Base-by-base conservation (phyloP, 1,140 invertebrate genomes). In the Hestina assimilis region DNA sequence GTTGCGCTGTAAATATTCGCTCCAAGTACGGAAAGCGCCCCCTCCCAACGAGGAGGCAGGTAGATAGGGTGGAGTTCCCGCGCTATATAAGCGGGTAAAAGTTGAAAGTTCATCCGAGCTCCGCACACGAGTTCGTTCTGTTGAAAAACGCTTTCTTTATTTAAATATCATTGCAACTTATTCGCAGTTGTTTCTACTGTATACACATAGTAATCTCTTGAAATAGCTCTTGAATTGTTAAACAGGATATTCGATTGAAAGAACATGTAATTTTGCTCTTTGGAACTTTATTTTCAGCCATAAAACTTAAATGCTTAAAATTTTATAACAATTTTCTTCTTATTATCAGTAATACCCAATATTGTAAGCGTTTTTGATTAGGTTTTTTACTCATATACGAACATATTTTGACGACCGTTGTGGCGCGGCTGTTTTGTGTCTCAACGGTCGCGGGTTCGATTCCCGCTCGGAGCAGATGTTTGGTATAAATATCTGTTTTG, bases 1-100 rank as follows among this genome's bases (percentile, higher is more conserved):
- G 82, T 83, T 85, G 83, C 75, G 81, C 82, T 85, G 82, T 87
- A 87, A 87, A 87, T 85, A 85, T 81, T 81, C 82, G 78, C 70
- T 83, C 78, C 82, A 80, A 85, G 80, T 85, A 83, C 80, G 82
- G 79, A 82, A 81, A 63, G 61, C 75, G 46, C 45, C 76, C 63
- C 45, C 53, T 54, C 58, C 56, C 67, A 61, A 38, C 31, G 60
- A 45, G 56, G 66, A 61, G 60, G 42, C n/a, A 55, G 62, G 59
- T 52, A 48, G 45, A 48, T 38, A 17, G 33, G 57, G 59, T 45
- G 67, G 65, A 60, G 60, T 58, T 63, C 59, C 55, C 69, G 46
- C 56, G 57, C 70, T 72, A 76, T 72, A 82, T 70, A 69, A 77
- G 73, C 77, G 76, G 67, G 72, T 79, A 82, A 82, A 87, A 87